Base-by-base conservation (phyloP, 1,140 invertebrate genomes). In the Agraylea sexmaculata region DNA sequence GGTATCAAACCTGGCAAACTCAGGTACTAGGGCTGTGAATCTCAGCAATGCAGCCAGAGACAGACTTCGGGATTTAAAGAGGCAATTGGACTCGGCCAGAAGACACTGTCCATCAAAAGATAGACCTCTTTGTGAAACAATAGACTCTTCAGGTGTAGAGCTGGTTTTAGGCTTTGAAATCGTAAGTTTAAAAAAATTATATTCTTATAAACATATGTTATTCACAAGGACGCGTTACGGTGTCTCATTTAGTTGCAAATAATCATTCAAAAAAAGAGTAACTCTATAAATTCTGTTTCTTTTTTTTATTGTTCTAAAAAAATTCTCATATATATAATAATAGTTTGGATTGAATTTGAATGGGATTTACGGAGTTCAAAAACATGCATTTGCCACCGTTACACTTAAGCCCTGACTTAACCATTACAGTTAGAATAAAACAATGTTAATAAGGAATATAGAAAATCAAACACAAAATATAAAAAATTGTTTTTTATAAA, bases 111-210 rank as follows among this genome's bases (percentile, higher is more conserved):
- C 58, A 11, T 41, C 55, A 3, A 69, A 70, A 45, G 78, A 80
- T 53, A 59, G 68, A 31, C 64, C 71, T 10, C 64, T 80, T 3
- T 82, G 78, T 54, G 75, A 77, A 19, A 75, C 75, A 7, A 60
- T 80, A 23, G 73, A 78, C 47, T 68, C 74, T 10, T 60, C 71
- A 21, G 71, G 71, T 13, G 56, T 79, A 35, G 69, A 63, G n/a
- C 40, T 68, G 17, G 53, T 57, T 35, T 56, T 68, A 47, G 62
- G 60, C 37, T 65, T 68, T 46, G 60, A 68, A 51, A 58, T 60
- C 51, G 65, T 68, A 53, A n/a, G n/a, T n/a, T n/a, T n/a, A n/a
- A n/a, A n/a, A n/a, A 3, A 20, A 16, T 23, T 38, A 18, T 28
- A 38, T 23, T 22, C n/a, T 34, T 34, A 10, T 31, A 6, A 31